A percentile compares a stretch with the other conserved stretches of the same genome.
phyloP scores from a whole-genome alignment of 2,113 vertebrate genomes.

The Pheucticus melanocephalus region DNA sequence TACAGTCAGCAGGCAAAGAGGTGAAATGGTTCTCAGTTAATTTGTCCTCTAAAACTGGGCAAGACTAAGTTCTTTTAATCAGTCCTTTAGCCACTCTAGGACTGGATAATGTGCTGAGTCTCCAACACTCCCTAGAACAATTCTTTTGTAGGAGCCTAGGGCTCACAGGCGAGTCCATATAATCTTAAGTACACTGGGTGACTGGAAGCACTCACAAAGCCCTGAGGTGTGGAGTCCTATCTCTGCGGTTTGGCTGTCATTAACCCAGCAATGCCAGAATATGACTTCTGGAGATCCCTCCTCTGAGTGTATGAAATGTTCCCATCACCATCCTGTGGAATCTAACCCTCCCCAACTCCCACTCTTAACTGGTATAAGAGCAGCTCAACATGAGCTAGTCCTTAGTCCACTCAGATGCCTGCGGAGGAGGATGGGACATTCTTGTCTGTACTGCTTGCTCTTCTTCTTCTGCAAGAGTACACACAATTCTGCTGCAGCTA shows the following conservation, averaged over 20 bases:
- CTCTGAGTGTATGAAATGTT: background rate
- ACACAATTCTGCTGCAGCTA: background rate
- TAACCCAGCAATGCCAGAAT: background rate
- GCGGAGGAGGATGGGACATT: background rate
- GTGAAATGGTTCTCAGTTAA: background rate
- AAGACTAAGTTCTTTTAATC: background rate
- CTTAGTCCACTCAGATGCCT: background rate
- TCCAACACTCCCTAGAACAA: background rate
- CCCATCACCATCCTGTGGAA: background rate
- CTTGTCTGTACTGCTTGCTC: background rate
- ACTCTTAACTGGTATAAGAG: background rate
- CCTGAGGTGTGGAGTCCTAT: background rate
- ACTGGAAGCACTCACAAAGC: background rate
- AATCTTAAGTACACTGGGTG: background rate
- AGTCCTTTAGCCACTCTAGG: background rate
- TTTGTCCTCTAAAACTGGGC: background rate
- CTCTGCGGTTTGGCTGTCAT: background rate
- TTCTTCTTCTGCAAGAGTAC: background rate
- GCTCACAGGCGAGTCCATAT: background rate
- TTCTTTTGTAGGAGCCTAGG: background rate
- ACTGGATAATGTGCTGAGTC: background rate
- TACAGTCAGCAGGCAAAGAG: background rate
- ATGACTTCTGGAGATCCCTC: background rate
- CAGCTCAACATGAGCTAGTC: background rate
- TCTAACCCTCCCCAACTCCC: background rate